Evolutionary conservation across 2,797 vertebrate species (phyloP).

Genomic region (Buceros bicornis): DNA sequence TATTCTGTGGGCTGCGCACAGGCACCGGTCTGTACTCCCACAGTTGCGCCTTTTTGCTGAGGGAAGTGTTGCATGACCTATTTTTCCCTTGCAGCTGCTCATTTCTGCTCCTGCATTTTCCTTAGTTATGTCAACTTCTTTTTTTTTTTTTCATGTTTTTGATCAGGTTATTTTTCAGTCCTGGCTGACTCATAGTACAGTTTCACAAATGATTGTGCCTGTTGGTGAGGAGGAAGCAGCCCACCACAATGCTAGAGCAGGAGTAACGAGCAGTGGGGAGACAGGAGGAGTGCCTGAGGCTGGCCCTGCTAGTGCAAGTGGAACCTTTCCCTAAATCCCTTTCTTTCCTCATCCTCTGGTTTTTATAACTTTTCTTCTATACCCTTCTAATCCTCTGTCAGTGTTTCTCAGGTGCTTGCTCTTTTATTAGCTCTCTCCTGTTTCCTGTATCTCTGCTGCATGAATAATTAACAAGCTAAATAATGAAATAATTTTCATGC

Average conservation of each 20-base stretch:
- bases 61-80: conserved; percentile 16
- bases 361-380: not conserved
- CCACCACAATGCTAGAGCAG: not conserved
- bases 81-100: conserved; percentile 34
- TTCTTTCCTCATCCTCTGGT: not conserved
- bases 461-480: conserved; percentile 60
- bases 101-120: not conserved
- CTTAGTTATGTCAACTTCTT: not conserved
- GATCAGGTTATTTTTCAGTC: conserved; percentile 21
- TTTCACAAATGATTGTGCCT: not conserved
- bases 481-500: conserved; percentile 53
- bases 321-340: not conserved
- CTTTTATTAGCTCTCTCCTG: not conserved
- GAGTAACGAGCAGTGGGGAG: not conserved
- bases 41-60: not conserved
- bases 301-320: not conserved
- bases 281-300: not conserved
- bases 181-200: not conserved
- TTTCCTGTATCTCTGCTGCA: not conserved
- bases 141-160: not conserved
- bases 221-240: not conserved
- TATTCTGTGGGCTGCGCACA: not conserved
- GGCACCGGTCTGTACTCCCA: not conserved
- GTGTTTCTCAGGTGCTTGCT: not conserved
- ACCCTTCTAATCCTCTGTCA: not conserved